Evolutionary conservation across 2,113 vertebrate species (phyloP).

Genomic region (Seriola quinqueradiata): DNA sequence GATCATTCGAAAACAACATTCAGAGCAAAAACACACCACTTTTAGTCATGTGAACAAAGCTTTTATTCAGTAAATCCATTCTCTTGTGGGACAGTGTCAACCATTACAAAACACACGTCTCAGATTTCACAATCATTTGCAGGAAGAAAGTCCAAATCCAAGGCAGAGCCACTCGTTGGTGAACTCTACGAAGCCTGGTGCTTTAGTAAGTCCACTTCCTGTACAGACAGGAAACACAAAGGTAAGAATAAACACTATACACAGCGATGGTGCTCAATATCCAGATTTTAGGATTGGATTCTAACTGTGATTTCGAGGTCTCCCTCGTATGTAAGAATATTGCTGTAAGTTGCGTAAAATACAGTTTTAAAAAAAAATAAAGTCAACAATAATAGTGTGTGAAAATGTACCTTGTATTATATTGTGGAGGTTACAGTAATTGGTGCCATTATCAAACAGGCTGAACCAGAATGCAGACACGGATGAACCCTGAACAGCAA

Average conservation of each 20-base stretch:
- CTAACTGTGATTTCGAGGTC: background rate
- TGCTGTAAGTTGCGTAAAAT: background rate
- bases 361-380: background rate
- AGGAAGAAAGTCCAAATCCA: conserved; percentile 47
- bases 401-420: conserved; percentile 53
- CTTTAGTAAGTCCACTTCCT: conserved; percentile 71
- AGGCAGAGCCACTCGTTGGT: conserved; percentile 77
- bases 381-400: background rate
- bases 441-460: conserved; percentile 71
- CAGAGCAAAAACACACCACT: background rate
- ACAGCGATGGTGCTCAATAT: background rate
- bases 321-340: background rate
- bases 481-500: conserved; percentile 61
- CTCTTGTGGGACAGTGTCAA: background rate
- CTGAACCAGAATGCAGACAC: conserved; percentile 61
- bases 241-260: background rate
- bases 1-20: background rate
- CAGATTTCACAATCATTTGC: conserved; percentile 33
- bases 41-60: background rate
- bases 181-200: conserved; percentile 67
- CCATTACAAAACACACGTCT: background rate
- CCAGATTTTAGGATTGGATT: background rate
- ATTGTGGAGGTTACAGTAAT: conserved; percentile 75
- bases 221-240: conserved; percentile 26
- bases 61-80: conserved; percentile 17